Evolutionary conservation across 2,888 invertebrate species (phyloP), one percentile per base, ranked within the genome.

Genomic region (Euzetes globulus): DNA sequence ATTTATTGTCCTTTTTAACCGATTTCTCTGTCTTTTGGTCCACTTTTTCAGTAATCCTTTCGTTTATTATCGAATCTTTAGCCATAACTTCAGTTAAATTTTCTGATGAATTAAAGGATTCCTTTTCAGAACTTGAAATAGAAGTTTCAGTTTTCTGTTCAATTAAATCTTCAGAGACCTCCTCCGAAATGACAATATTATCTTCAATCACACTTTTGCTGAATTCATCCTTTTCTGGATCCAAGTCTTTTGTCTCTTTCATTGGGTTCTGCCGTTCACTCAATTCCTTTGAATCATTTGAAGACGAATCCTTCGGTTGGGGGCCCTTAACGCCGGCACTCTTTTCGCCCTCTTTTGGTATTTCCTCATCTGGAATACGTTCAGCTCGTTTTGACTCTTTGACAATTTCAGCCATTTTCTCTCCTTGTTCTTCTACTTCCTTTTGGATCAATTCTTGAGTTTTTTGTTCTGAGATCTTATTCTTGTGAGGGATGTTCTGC

Each of bases 1-100:
- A 1, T 11, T 41, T 41, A 1, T 9, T 13, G 85, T 84, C 50
- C 85, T 78, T 47, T 80, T 82, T 84, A 84, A 72, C 37, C 58
- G 71, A 72, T 47, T 55, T 68, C 55, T 68, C 50, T 37, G n/a
- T 45, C 29, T 52, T 72, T 55, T 71, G 22, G 15, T 47, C 45
- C n/a, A 22, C 22, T 47, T 58, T 68, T n/a, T 45, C 41, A 71
- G 27, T 37, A 58, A 55, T 29, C 47, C 29, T 41, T 72, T 63
- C 72, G 15, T 60, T 29, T 17, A n/a, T 72, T n/a, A 41, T 47
- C 50, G 11, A 41, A 41, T 71, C 37, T 72, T 76, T 45, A 55
- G 70, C 45, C 58, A 50, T 72, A 17, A 52, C 71, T 65, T 76
- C 71, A 58, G 33, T 55, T 13, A 29, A 52, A 15, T 19, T 55